A percentile compares a stretch with the other conserved stretches of the same genome.
phyloP scores from a whole-genome alignment of 2,797 vertebrate species.

The Hoplostethus mediterraneus region DNA sequence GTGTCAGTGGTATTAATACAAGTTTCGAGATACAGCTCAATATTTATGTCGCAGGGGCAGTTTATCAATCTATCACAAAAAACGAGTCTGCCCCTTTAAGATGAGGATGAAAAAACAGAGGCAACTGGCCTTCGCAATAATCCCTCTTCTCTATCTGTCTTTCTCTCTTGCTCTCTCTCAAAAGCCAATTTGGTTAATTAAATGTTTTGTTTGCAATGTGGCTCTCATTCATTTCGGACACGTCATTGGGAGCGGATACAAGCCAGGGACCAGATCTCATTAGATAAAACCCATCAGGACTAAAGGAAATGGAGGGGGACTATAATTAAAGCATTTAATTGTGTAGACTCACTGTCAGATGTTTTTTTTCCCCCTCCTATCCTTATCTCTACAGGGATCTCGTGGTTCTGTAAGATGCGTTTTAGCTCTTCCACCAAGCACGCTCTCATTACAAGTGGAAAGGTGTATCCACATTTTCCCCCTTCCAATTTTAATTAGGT shows the following conservation, averaged over 20 bases:
- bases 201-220: slow-evolving; percentile 99
- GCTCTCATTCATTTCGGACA: slow-evolving; percentile 99
- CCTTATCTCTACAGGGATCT: slow-evolving; percentile 93
- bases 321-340: slow-evolving; percentile 99
- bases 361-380: slow-evolving; percentile 55
- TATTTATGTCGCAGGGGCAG: slow-evolving; percentile 62
- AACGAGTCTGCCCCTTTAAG: slow-evolving; percentile 91
- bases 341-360: slow-evolving; percentile 97
- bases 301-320: slow-evolving; percentile 98
- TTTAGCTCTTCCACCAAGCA: slow-evolving; percentile 82
- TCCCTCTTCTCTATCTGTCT: slow-evolving; percentile 79
- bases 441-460: slow-evolving; percentile 83
- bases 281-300: slow-evolving; percentile 99
- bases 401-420: slow-evolving; percentile 86
- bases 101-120: slow-evolving; percentile 55
- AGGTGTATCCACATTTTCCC: slow-evolving; percentile 75
- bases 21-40: slow-evolving; percentile 63
- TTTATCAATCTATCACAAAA: slow-evolving; percentile 79
- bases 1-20: slow-evolving; percentile 67
- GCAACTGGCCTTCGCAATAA: slow-evolving; percentile 85
- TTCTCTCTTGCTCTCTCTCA: slow-evolving; percentile 86
- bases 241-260: slow-evolving; percentile 97
- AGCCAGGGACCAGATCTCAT: slow-evolving; percentile 99
- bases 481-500: slow-evolving; percentile 85
- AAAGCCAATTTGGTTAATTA: slow-evolving; percentile 99